These are phyloP conservation scores for Oikopleura dioica DNA, from an alignment of 23 tunicate genomes.

Conservation along the genomic window DNA sequence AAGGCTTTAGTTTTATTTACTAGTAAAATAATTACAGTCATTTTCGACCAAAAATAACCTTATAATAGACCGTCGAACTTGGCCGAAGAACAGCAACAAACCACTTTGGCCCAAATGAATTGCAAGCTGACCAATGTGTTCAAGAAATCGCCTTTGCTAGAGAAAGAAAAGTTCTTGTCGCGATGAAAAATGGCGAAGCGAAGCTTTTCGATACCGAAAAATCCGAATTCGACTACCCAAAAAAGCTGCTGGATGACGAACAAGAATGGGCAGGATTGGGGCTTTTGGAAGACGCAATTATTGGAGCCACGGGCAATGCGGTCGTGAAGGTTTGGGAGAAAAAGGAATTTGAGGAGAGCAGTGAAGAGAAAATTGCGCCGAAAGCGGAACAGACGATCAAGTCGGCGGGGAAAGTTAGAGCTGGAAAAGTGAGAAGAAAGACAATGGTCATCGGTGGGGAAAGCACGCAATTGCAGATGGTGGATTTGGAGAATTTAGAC, in stretches of 20 bases:
- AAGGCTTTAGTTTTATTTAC: too few species aligned
- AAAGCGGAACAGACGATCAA: background rate
- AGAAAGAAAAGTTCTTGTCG: background rate
- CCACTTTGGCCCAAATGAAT: background rate
- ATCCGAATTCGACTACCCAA: too few species aligned
- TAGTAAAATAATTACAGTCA: too few species aligned
- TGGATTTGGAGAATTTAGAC: background rate
- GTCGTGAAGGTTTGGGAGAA: too few species aligned
- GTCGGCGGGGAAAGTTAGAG: background rate
- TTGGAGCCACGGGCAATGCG: too few species aligned
- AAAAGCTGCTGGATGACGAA: too few species aligned
- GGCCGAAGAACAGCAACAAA: background rate
- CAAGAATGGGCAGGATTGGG: too few species aligned
- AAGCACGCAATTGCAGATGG: background rate
- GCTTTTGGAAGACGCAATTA: too few species aligned
- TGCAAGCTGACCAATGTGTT: background rate
- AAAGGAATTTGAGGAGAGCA: too few species aligned
- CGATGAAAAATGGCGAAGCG: constrained; percentile 8
- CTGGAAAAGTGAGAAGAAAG: background rate
- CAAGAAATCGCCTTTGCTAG: background rate
- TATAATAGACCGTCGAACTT: background rate
- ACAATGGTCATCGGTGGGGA: background rate
- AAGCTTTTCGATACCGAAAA: background rate
- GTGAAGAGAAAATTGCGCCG: too few species aligned
- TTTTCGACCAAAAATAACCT: too few species aligned